Base-by-base conservation (phyloP, 1,140 invertebrate species). In the Microplitis demolitor region DNA sequence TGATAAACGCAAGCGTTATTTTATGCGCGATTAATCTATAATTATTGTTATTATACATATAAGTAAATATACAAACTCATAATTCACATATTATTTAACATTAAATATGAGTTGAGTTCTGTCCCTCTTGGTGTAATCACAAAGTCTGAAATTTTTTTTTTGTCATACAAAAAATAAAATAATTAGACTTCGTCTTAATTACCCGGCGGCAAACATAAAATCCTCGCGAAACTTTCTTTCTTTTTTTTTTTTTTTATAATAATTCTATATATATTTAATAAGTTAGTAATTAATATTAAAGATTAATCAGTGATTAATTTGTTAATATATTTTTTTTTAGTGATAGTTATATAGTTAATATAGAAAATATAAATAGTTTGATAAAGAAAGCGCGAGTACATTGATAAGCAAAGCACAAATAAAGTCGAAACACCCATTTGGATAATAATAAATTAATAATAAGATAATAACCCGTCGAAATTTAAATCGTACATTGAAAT, bases 301-400 rank as follows among this genome's bases (percentile, higher is more conserved):
- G 1, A 24, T 24, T 24, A 24, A 24, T 24, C 24, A 24, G 24
- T 24, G 24, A 24, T 24, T 24, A 24, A 24, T 24, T 24, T 24
- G 24, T 24, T 54, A 9, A 60, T 8, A 31, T 11, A 4, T 33
- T 60, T 11, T 60, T 31, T 31, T 3, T 4, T 31, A 1, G 31
- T 1, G 9, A 24, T 24, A 3, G 24, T 60, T 60, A 8, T 1
- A 31, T 3, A 3, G 4, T 60, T 24, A 61, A 33, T n/a, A 35
- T 35, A 35, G 13, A 31, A 62, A 62, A 62, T 62, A 69, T n/a
- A 71, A n/a, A 16, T 66, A 66, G 35, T 33, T 66, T 72, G 14
- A 62, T 35, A n/a, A 71, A 71, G 69, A 71, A 64, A 71, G 69
- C 62, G 62, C 69, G 69, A 64, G 69, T 64, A 24, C 24, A 24